Evolutionary conservation across 1,140 invertebrate species (phyloP).

Genomic region (Hirudo medicinalis): DNA sequence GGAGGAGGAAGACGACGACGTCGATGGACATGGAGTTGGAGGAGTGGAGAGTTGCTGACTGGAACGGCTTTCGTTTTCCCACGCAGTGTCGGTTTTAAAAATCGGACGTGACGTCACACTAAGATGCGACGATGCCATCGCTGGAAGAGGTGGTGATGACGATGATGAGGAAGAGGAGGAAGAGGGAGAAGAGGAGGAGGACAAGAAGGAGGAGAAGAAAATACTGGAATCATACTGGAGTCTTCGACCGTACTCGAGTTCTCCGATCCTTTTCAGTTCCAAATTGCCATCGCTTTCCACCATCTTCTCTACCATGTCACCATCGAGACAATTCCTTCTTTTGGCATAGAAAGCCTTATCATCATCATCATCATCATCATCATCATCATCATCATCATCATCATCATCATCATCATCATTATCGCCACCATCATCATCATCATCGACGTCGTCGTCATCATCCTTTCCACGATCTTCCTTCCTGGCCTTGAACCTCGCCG

Average conservation of each 20-base stretch:
- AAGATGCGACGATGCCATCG: background rate
- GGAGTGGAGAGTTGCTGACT: background rate
- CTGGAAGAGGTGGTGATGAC: background rate
- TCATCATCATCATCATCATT: constrained; percentile 20
- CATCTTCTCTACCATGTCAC: background rate
- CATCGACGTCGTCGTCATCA: constrained; percentile 1
- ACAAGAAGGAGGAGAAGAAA: background rate
- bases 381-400: constrained; percentile 21
- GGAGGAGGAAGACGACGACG: background rate
- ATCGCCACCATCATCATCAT: constrained; percentile 15
- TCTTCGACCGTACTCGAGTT: background rate
- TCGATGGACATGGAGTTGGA: background rate
- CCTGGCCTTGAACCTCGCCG: background rate
- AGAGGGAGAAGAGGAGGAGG: background rate
- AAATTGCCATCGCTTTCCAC: background rate
- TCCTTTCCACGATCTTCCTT: constrained; percentile 1
- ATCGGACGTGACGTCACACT: background rate
- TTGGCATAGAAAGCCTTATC: background rate
- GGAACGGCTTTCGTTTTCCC: no score
- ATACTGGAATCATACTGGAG: background rate
- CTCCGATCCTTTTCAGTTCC: background rate
- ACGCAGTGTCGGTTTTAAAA: background rate
- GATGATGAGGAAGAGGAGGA: background rate
- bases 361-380: constrained; percentile 21
- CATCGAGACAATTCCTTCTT: background rate